Conservation (phyloP, 2,888 invertebrate genomes). For the Leptopilina drosophilae region DNA sequence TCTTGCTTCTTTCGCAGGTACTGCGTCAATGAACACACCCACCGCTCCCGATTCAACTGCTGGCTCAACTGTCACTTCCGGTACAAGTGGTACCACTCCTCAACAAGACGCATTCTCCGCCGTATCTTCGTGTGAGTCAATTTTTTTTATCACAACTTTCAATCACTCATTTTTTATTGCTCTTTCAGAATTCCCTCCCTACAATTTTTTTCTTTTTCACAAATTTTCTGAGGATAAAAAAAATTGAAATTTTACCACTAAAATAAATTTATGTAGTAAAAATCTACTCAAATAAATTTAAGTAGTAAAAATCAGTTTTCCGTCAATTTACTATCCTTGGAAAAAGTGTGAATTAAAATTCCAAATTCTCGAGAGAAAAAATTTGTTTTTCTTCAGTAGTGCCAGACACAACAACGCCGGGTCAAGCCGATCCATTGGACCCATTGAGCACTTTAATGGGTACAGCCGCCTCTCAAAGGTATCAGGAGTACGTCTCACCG, state of each 20-base stretch:
- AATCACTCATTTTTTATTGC: neutral
- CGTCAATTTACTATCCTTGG: too few relatives aligned
- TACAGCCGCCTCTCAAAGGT: conserved; percentile 71
- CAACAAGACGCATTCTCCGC: conserved; percentile 74
- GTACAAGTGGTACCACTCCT: conserved; percentile 67
- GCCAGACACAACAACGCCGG: conserved; percentile 84
- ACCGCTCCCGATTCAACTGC: conserved; percentile 74
- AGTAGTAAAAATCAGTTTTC: too few relatives aligned
- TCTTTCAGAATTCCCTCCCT: neutral
- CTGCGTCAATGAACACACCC: conserved; percentile 68
- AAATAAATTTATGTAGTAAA: too few relatives aligned
- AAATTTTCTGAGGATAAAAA: too few relatives aligned
- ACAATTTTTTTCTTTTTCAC: too few relatives aligned
- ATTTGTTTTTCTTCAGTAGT: conserved; percentile 71
- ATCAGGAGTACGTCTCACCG: conserved; percentile 78
- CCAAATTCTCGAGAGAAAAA: neutral
- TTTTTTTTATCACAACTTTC: neutral
- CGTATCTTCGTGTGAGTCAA: conserved; percentile 72
- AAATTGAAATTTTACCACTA: too few relatives aligned
- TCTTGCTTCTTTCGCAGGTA: conserved; percentile 70
- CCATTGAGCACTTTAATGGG: conserved; percentile 73
- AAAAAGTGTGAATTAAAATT: neutral
- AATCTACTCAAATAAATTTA: too few relatives aligned
- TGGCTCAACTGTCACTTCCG: conserved; percentile 68
- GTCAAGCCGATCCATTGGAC: conserved; percentile 73